Conservation (phyloP, 1,140 invertebrate species). For the Drosophila saltans region DNA sequence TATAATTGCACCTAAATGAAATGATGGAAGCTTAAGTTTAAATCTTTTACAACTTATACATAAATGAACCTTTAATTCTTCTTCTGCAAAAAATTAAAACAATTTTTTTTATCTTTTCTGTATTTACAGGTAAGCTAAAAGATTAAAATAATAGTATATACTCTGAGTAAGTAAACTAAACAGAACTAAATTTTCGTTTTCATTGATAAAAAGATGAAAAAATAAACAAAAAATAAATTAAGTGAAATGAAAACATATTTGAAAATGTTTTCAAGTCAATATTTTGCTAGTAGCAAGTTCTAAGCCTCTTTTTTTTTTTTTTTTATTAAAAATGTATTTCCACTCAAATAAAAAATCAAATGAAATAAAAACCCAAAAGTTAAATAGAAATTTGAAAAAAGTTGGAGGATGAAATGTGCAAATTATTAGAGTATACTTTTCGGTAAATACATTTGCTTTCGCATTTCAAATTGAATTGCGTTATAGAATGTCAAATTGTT, state of each 20-base stretch:
- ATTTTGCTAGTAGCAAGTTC: neutral
- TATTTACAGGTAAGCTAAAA: slow-evolving; percentile 31
- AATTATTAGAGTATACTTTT: slow-evolving; percentile 9
- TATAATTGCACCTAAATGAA: slow-evolving; percentile 67
- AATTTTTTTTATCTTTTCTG: neutral
- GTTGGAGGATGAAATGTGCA: neutral
- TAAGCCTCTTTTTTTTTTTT: neutral
- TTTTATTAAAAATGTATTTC: neutral
- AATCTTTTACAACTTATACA: neutral
- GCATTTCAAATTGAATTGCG: slow-evolving; percentile 25
- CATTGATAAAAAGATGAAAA: too few relatives aligned
- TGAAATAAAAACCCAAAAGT: neutral
- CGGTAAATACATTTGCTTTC: slow-evolving; percentile 30
- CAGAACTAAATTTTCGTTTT: neutral
- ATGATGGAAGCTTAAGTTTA: slow-evolving; percentile 14
- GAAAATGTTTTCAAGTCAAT: neutral
- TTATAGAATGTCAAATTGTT: slow-evolving; percentile 26
- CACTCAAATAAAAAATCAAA: neutral
- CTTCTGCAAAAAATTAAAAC: neutral
- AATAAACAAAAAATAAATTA: too few relatives aligned
- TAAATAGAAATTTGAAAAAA: neutral
- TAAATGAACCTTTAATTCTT: slow-evolving; percentile 33
- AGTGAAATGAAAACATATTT: too few relatives aligned
- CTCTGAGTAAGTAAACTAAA: neutral
- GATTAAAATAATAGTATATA: neutral